phyloP scores from a whole-genome alignment of 2,113 vertebrate genomes.

The Petrocephalus microphthalmus region DNA sequence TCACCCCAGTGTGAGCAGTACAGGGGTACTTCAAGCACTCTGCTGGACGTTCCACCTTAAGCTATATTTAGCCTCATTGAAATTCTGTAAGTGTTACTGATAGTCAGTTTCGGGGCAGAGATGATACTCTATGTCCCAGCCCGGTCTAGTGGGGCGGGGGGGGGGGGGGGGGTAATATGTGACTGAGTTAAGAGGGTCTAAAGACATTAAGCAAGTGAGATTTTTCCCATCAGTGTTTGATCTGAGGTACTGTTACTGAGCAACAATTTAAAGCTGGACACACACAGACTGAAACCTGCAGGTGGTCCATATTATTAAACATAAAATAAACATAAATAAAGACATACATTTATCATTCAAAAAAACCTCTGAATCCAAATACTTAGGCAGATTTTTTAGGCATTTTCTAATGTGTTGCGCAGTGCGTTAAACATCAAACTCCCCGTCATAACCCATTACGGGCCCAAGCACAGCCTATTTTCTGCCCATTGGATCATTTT shows the following conservation, averaged over 20 bases:
- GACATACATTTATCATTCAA: background rate
- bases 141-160: background rate
- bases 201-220: background rate
- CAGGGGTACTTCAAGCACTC: background rate
- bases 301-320: background rate
- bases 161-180: background rate
- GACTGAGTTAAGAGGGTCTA: background rate
- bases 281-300: background rate
- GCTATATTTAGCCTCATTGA: slow-evolving; percentile 16
- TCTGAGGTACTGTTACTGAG: background rate
- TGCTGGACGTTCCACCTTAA: background rate
- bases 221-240: background rate
- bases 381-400: background rate
- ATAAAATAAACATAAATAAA: background rate
- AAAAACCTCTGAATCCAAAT: background rate
- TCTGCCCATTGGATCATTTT: background rate
- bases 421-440: background rate
- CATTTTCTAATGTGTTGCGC: background rate
- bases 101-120: background rate
- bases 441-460: background rate
- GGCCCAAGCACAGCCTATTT: background rate
- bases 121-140: slow-evolving; percentile 2
- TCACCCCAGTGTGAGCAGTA: background rate
- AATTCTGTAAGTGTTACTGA: slow-evolving; percentile 15
- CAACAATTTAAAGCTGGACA: background rate